phyloP scores from a whole-genome alignment of 2,113 vertebrate genomes.

The Cephalophus harveyi region DNA sequence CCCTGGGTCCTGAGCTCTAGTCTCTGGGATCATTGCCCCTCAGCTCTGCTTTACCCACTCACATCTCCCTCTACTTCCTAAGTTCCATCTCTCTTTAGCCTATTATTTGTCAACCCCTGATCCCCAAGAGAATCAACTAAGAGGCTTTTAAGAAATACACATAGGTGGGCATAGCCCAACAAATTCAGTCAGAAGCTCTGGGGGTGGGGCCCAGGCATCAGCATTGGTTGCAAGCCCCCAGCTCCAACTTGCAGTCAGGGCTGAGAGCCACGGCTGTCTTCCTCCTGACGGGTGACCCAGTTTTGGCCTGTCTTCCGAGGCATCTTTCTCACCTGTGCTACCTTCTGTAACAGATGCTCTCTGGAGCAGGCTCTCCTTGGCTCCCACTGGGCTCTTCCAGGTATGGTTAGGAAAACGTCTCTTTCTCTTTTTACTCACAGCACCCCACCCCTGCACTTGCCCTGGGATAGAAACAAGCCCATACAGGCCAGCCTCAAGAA shows the following conservation, averaged over 20 bases:
- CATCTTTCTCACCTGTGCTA: neutral
- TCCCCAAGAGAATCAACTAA: neutral
- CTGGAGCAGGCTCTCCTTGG: neutral
- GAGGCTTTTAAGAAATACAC: neutral
- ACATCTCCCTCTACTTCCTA: neutral
- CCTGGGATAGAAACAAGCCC: neutral
- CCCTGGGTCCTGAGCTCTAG: neutral
- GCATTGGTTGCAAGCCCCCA: neutral
- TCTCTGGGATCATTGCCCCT: neutral
- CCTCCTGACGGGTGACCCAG: neutral
- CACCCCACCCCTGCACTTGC: neutral
- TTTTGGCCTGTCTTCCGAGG: neutral
- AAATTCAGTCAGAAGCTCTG: neutral
- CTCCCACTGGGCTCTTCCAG: neutral
- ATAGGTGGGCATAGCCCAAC: neutral
- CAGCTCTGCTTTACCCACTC: neutral
- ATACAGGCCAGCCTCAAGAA: neutral
- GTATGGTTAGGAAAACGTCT: constrained; percentile 21
- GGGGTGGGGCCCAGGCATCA: neutral
- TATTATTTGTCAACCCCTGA: neutral
- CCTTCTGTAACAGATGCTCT: neutral
- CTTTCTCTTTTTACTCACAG: constrained; percentile 28
- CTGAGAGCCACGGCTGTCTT: neutral
- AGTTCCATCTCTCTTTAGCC: neutral
- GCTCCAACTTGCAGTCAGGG: neutral